Evolutionary conservation across 2,797 vertebrate species (phyloP).

Genomic region (Thaleichthys pacificus): DNA sequence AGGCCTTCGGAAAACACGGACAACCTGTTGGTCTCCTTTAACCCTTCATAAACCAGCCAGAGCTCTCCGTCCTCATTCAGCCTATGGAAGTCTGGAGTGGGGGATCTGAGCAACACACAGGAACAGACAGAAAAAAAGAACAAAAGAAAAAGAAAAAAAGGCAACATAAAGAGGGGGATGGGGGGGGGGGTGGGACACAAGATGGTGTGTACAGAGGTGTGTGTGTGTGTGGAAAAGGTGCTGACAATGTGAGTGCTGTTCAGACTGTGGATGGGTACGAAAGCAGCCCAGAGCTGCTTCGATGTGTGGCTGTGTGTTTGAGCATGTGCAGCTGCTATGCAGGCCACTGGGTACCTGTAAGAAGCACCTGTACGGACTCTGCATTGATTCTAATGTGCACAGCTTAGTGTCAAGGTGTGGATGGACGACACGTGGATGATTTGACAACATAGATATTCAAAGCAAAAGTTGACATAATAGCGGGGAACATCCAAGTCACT

Average conservation of each 20-base stretch:
- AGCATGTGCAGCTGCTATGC: too few relatives aligned
- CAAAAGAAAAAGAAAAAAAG: conserved; percentile 67
- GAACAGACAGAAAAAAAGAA: conserved; percentile 68
- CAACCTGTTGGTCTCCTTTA: conserved; percentile 99
- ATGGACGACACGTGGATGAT: neutral
- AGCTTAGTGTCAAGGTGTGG: neutral
- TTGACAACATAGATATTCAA: neutral
- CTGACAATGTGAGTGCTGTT: neutral
- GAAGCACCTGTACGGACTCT: too few relatives aligned
- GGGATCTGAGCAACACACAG: conserved; percentile 86
- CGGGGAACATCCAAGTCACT: neutral
- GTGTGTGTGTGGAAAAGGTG: neutral
- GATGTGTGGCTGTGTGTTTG: neutral
- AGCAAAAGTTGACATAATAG: conserved; percentile 4
- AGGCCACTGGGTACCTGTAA: too few relatives aligned
- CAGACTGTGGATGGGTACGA: neutral
- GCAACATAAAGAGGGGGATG: conserved; percentile 57
- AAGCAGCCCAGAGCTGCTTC: too few relatives aligned
- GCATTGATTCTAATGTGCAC: too few relatives aligned
- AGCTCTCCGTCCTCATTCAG: conserved; percentile 99
- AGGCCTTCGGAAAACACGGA: conserved; percentile 66
- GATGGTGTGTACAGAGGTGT: neutral
- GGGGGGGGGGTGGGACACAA: conserved; percentile 45
- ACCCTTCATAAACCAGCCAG: conserved; percentile 99
- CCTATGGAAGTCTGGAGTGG: conserved; percentile 89